Percentiles rank a stretch among this genome's conserved stretches.
These are phyloP conservation scores for Diogma glabrata DNA, from an alignment of 2,888 invertebrate genomes.

Conservation along the genomic window DNA sequence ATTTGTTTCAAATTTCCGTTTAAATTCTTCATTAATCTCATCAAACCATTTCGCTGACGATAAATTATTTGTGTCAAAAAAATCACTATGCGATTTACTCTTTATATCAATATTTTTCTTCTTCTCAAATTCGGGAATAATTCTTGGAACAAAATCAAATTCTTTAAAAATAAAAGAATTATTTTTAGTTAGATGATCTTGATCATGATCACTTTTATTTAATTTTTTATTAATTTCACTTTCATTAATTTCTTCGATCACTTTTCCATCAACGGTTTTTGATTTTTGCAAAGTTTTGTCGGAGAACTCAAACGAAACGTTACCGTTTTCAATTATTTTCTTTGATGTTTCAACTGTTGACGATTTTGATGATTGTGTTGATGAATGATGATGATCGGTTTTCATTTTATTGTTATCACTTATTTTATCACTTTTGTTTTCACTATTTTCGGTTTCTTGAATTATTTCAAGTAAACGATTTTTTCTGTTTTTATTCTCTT, in stretches of 20 bases:
- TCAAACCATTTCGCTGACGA: slow-evolving; percentile 1
- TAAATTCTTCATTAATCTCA: slow-evolving; percentile 3
- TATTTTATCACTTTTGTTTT: too few species aligned
- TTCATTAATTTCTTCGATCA: slow-evolving; percentile 4
- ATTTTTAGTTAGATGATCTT: slow-evolving; percentile 21
- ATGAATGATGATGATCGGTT: too few species aligned
- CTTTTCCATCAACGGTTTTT: slow-evolving; percentile 12
- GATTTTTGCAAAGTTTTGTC: slow-evolving; percentile 23
- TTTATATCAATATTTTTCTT: neutral
- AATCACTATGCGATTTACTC: slow-evolving; percentile 7
- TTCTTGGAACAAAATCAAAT: slow-evolving; percentile 33
- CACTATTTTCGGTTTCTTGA: too few species aligned
- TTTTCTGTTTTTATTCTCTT: too few species aligned
- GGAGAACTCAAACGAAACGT: slow-evolving; percentile 29
- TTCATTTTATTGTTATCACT: too few species aligned
- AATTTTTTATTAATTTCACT: slow-evolving; percentile 9
- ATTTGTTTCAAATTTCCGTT: slow-evolving; percentile 3
- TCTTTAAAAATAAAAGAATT: slow-evolving; percentile 34
- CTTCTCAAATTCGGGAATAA: slow-evolving; percentile 21
- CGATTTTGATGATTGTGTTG: slow-evolving; percentile 14
- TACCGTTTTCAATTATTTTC: slow-evolving; percentile 33
- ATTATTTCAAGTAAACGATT: too few species aligned
- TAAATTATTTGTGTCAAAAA: too few species aligned
- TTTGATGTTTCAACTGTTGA: slow-evolving; percentile 26
- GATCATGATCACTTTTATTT: slow-evolving; percentile 19